Evolutionary conservation across 2,113 vertebrate genomes (phyloP).

Genomic region (Tautogolabrus adspersus): DNA sequence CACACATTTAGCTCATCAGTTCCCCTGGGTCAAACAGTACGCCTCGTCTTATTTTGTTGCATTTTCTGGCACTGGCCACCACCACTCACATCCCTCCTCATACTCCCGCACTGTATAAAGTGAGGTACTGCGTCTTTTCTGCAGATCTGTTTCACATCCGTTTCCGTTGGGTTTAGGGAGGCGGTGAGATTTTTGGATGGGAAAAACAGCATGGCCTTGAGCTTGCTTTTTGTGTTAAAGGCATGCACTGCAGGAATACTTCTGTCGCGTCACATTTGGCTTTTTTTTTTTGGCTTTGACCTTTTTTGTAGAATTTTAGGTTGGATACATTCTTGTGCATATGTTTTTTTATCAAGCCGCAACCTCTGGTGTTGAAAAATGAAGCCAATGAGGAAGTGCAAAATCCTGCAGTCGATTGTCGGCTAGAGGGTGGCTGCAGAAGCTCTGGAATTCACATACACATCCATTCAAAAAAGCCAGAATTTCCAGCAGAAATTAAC

Average conservation of each 20-base stretch:
- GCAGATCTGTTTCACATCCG: conserved; percentile 52
- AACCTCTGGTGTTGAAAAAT: too few relatives aligned
- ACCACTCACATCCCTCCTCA: not conserved
- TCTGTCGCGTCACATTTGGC: conserved; percentile 19
- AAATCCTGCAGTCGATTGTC: too few relatives aligned
- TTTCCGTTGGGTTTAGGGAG: conserved; percentile 68
- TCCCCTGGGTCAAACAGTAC: not conserved
- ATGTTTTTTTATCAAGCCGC: too few relatives aligned
- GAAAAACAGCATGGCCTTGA: conserved; percentile 75
- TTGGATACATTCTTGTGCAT: not conserved
- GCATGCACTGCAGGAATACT: conserved; percentile 57
- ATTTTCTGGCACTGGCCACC: conserved; percentile 9
- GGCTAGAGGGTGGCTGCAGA: too few relatives aligned
- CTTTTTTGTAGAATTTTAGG: not conserved
- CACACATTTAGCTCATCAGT: too few relatives aligned
- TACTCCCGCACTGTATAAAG: conserved; percentile 28
- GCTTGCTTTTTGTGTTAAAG: conserved; percentile 61
- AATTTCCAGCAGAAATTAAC: too few relatives aligned
- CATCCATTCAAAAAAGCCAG: too few relatives aligned
- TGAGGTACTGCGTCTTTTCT: conserved; percentile 46
- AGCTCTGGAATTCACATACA: too few relatives aligned
- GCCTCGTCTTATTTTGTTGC: conserved; percentile 17
- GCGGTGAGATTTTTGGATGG: conserved; percentile 53
- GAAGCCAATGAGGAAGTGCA: too few relatives aligned
- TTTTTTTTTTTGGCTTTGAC: conserved; percentile 47